Conservation (phyloP, 2,888 invertebrate species). For the Heliconius erato region DNA sequence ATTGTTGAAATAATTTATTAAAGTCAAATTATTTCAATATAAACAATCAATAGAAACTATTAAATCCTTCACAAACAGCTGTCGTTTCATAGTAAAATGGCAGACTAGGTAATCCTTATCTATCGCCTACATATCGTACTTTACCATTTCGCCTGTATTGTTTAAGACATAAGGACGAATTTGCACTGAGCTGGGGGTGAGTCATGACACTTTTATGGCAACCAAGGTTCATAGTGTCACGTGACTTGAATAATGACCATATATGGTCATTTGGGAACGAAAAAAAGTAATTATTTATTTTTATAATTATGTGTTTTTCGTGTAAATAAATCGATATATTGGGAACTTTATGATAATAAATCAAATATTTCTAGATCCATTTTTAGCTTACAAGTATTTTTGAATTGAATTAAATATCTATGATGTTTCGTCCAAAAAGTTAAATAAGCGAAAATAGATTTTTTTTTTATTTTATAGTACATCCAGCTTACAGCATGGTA, state of each 20-base stretch:
- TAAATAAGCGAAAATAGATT: no score
- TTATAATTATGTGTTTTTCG: not conserved
- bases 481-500: no score
- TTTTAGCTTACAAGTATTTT: not conserved
- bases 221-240: conserved; percentile 64
- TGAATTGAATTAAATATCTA: no score
- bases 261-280: conserved; percentile 70
- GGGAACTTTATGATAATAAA: not conserved
- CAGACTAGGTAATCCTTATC: conserved; percentile 69
- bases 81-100: conserved; percentile 17
- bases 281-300: conserved; percentile 40
- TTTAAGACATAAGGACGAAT: conserved; percentile 59
- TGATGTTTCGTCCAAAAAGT: no score
- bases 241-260: conserved; percentile 67
- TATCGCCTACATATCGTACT: conserved; percentile 67
- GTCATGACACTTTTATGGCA: conserved; percentile 69
- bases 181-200: conserved; percentile 59
- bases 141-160: conserved; percentile 51
- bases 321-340: not conserved
- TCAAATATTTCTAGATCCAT: not conserved
- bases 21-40: not conserved
- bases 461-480: no score
- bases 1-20: no score
- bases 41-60: not conserved
- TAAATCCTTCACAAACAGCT: not conserved